These are phyloP conservation scores for Nesidiocoris tenuis DNA, from an alignment of 2,888 invertebrate genomes.

Conservation along the genomic window DNA sequence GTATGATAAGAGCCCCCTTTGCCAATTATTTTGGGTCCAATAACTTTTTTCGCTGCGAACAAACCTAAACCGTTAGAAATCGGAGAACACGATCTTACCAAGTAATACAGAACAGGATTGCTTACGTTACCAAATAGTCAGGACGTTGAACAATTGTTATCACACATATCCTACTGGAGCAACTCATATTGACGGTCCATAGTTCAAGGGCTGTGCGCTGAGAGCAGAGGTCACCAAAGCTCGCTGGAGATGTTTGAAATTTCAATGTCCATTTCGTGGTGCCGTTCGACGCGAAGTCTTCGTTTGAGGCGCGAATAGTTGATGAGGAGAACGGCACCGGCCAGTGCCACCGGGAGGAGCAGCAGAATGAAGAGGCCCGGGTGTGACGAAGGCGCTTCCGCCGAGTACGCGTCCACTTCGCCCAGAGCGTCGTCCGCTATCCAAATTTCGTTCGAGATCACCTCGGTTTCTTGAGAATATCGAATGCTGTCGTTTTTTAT, in stretches of 20 bases:
- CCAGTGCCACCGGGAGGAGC: constrained; percentile 45
- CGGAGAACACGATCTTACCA: too few relatives aligned
- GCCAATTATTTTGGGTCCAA: too few relatives aligned
- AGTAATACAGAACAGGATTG: too few relatives aligned
- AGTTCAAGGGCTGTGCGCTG: constrained; percentile 28
- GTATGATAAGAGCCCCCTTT: too few relatives aligned
- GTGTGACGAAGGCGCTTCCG: constrained; percentile 47
- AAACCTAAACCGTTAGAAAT: too few relatives aligned
- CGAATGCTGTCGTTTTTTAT: constrained; percentile 24
- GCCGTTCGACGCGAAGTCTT: constrained; percentile 22
- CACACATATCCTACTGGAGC: neutral
- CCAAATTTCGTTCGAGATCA: constrained; percentile 46
- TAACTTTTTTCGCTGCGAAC: too few relatives aligned
- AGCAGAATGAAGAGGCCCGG: constrained; percentile 47
- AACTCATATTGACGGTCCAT: neutral
- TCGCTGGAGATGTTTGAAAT: constrained; percentile 48
- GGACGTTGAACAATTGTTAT: neutral
- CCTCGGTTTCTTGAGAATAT: constrained; percentile 27
- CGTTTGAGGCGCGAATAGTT: constrained; percentile 44
- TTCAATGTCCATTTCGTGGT: constrained; percentile 47
- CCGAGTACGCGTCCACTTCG: constrained; percentile 45
- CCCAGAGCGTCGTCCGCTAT: constrained; percentile 40
- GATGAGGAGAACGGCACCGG: constrained; percentile 40
- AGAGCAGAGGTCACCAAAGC: constrained; percentile 49
- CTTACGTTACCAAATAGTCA: too few relatives aligned